Conservation (phyloP, 2,888 invertebrate species). For the Amiota communis region DNA sequence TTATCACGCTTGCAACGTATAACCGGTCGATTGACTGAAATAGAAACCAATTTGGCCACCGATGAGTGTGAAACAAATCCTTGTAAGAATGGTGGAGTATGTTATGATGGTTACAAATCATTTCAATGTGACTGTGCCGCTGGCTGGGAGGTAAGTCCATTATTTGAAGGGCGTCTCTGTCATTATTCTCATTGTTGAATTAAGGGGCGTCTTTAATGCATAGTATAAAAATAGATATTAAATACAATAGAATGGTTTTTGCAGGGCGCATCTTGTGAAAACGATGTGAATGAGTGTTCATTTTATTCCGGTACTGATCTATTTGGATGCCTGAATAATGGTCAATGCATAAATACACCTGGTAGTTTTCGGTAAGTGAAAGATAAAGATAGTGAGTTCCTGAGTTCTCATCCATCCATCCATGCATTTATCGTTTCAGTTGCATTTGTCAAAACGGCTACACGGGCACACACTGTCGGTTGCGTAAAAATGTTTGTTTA, state of each 20-base stretch:
- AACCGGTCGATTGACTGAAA: constrained; percentile 34
- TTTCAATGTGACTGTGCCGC: constrained; percentile 84
- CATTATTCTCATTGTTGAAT: constrained; percentile 27
- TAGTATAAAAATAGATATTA: too few species aligned
- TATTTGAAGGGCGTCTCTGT: constrained; percentile 1
- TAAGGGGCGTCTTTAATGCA: constrained; percentile 10
- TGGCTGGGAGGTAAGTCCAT: constrained; percentile 77
- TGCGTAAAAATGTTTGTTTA: constrained; percentile 82
- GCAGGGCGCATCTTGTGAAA: constrained; percentile 82
- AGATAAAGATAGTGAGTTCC: neutral
- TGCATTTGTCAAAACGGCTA: constrained; percentile 85
- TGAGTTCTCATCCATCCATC: neutral
- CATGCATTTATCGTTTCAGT: constrained; percentile 72
- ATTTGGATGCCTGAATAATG: constrained; percentile 90
- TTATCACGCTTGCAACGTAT: constrained; percentile 51
- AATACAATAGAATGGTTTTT: too few species aligned
- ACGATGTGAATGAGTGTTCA: constrained; percentile 91
- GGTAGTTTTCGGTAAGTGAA: constrained; percentile 82
- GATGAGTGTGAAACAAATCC: constrained; percentile 75
- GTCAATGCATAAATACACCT: constrained; percentile 83
- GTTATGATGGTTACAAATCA: constrained; percentile 81
- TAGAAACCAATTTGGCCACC: constrained; percentile 45
- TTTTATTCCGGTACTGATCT: constrained; percentile 85
- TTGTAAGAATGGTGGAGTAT: constrained; percentile 88
- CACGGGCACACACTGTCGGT: constrained; percentile 88